Evolutionary conservation across 2,888 invertebrate species (phyloP).

Genomic region (Polydrusus tereticollis): DNA sequence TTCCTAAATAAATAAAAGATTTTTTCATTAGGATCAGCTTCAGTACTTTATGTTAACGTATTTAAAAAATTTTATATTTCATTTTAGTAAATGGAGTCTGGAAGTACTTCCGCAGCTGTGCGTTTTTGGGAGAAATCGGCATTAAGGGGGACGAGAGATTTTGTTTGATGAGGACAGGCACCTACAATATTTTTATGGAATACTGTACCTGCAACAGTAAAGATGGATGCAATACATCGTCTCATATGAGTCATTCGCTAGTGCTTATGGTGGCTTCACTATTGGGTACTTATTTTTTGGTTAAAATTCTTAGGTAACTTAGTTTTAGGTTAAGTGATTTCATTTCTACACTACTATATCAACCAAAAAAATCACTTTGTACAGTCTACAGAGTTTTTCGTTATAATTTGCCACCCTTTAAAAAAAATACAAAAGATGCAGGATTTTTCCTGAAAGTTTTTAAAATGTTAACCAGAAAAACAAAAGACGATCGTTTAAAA

Average conservation of each 20-base stretch:
- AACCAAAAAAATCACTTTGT: no score
- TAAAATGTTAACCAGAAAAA: no score
- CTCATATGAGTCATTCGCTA: constrained; percentile 46
- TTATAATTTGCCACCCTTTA: no score
- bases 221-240: constrained; percentile 85
- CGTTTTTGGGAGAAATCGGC: constrained; percentile 91
- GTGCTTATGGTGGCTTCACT: constrained; percentile 42
- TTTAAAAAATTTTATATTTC: no score
- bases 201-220: constrained; percentile 94
- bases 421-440: no score
- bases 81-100: constrained; percentile 86
- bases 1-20: no score
- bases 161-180: constrained; percentile 91
- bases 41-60: no score
- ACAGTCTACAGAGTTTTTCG: no score
- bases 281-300: constrained; percentile 27
- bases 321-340: background rate
- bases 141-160: constrained; percentile 91
- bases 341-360: no score
- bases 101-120: constrained; percentile 90
- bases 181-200: constrained; percentile 94
- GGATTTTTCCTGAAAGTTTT: no score
- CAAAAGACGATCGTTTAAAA: no score
- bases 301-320: constrained; percentile 37
- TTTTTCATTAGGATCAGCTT: no score